phyloP scores from a whole-genome alignment of 2,113 vertebrate species.

The Megatriorchis doriae region DNA sequence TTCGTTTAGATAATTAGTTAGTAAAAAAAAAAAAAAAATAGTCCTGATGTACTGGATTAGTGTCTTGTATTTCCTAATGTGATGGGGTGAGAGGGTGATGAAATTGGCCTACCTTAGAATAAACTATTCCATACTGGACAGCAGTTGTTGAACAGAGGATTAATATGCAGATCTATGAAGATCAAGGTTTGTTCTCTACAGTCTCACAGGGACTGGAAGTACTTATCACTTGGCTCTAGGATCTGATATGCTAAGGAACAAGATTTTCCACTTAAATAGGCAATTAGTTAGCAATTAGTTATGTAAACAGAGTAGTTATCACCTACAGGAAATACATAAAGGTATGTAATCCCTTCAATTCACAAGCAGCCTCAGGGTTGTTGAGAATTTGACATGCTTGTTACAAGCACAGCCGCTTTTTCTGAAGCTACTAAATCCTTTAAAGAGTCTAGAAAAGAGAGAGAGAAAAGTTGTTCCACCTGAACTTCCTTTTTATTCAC shows the following conservation, averaged over 20 bases:
- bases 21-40: not conserved
- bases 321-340: not conserved
- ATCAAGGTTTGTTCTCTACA: not conserved
- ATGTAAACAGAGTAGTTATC: not conserved
- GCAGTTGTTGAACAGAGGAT: not conserved
- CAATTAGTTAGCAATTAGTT: constrained; percentile 26
- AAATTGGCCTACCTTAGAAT: not conserved
- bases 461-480: not conserved
- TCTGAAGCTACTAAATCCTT: not conserved
- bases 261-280: not conserved
- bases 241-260: constrained; percentile 1
- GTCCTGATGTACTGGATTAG: not conserved
- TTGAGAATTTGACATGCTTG: not conserved
- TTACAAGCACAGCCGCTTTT: not conserved
- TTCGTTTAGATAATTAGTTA: not conserved
- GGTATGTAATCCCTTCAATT: constrained; percentile 11
- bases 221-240: not conserved
- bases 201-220: not conserved
- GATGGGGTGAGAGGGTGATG: not conserved
- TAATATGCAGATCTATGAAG: not conserved
- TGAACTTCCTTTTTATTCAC: constrained; percentile 48
- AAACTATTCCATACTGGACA: not conserved
- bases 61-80: not conserved
- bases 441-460: not conserved
- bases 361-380: not conserved